phyloP scores from a whole-genome alignment of 2,113 vertebrate species.

The Xenus cinereus region DNA sequence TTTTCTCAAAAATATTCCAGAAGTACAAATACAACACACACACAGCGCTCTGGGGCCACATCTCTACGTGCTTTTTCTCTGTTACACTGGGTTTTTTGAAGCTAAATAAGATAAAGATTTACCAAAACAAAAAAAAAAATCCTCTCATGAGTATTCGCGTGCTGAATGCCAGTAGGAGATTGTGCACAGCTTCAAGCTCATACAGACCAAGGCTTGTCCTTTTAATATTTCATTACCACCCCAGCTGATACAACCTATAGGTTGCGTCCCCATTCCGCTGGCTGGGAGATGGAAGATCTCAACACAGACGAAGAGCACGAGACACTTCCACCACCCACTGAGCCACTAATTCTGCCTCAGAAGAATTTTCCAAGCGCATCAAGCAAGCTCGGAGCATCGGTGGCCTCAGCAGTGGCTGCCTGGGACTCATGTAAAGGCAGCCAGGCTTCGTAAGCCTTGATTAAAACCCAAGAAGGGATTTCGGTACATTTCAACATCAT shows the following conservation, averaged over 20 bases:
- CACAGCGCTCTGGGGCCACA: neutral
- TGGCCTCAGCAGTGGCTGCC: rapidly evolving
- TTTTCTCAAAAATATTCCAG: neutral
- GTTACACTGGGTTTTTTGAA: neutral
- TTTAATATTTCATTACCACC: neutral
- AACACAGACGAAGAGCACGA: neutral
- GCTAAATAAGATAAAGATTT: neutral
- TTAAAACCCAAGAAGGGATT: neutral
- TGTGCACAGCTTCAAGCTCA: neutral
- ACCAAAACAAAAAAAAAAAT: neutral
- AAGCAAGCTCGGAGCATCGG: neutral
- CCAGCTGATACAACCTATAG: neutral
- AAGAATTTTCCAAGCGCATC: neutral
- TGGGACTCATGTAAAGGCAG: neutral
- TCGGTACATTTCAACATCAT: neutral
- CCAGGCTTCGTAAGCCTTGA: neutral
- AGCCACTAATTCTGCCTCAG: neutral
- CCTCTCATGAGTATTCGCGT: rapidly evolving
- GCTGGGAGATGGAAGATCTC: neutral
- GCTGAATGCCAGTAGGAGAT: neutral
- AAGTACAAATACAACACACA: neutral
- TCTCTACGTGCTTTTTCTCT: neutral
- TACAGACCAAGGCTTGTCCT: neutral
- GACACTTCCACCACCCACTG: neutral
- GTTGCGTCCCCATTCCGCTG: neutral